Percentiles rank a stretch among this genome's conserved stretches.
phyloP scores from a whole-genome alignment of 2,113 vertebrate species.

The Grus americana region DNA sequence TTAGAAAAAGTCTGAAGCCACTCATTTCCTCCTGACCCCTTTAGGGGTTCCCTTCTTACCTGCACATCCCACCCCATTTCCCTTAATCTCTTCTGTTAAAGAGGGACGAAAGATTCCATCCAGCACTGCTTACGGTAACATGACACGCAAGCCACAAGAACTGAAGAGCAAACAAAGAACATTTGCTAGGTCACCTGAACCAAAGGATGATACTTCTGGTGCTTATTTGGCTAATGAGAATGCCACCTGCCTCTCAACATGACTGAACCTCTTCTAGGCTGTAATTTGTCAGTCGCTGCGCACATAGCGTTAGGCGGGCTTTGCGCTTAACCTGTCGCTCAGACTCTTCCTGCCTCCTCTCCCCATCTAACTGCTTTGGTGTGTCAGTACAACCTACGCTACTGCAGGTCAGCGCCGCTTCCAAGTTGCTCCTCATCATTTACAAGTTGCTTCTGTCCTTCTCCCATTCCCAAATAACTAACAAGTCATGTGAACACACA shows the following conservation, averaged over 20 bases:
- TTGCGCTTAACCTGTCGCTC: neutral
- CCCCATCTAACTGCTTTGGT: neutral
- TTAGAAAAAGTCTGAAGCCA: neutral
- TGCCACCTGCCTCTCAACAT: neutral
- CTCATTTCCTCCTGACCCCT: neutral
- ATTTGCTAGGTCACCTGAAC: neutral
- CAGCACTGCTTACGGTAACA: rapidly evolving
- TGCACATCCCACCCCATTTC: neutral
- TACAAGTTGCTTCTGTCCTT: neutral
- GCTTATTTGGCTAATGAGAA: neutral
- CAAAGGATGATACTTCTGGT: neutral
- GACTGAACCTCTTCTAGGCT: neutral
- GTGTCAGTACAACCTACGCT: neutral
- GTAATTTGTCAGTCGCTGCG: neutral
- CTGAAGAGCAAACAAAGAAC: neutral
- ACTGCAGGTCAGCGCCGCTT: neutral
- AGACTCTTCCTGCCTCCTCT: neutral
- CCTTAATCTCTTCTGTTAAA: neutral
- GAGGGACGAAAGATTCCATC: neutral
- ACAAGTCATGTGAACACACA: rapidly evolving
- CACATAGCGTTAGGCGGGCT: rapidly evolving
- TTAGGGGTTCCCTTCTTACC: neutral
- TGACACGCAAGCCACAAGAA: neutral
- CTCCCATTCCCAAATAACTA: neutral
- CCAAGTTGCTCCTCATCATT: neutral